These are phyloP conservation scores for Drosophila tropicalis DNA, from an alignment of 1,140 invertebrate genomes.

Conservation along the genomic window DNA sequence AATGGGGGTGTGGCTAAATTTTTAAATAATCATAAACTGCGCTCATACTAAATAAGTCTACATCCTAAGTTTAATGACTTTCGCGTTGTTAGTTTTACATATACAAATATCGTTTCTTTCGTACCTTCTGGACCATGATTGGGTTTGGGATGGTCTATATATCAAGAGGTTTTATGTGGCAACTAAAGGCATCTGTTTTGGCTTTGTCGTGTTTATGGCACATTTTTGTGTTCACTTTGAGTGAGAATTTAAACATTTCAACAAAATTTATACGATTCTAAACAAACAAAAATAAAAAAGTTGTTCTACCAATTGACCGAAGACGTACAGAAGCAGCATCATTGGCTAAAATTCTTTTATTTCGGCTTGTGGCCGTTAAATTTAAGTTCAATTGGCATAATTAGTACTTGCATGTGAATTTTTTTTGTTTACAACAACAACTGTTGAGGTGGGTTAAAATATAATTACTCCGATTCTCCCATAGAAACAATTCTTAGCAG, in stretches of 20 bases:
- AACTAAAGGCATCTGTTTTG: conserved; percentile 39
- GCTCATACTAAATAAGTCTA: too few species aligned
- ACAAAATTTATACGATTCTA: conserved; percentile 63
- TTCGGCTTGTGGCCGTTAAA: conserved; percentile 32
- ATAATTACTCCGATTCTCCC: neutral
- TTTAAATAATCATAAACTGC: too few species aligned
- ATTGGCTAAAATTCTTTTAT: conserved; percentile 34
- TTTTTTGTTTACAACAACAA: conserved; percentile 22
- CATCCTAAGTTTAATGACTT: too few species aligned
- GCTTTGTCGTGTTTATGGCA: conserved; percentile 21
- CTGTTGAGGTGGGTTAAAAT: neutral
- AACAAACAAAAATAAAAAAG: conserved; percentile 52
- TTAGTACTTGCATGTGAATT: conserved; percentile 55
- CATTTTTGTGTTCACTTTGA: conserved; percentile 31
- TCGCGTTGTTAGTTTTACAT: too few species aligned
- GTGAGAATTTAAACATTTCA: conserved; percentile 41
- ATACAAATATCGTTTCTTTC: too few species aligned
- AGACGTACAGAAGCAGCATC: conserved; percentile 29
- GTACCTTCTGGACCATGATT: too few species aligned
- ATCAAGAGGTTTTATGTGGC: neutral
- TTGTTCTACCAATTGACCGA: conserved; percentile 21
- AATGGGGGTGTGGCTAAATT: too few species aligned
- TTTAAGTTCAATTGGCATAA: conserved; percentile 65
- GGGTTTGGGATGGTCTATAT: too few species aligned
- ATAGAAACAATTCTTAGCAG: conserved; percentile 13